phyloP scores from a whole-genome alignment of 1,140 invertebrate species.

The Calephelis virginiensis region DNA sequence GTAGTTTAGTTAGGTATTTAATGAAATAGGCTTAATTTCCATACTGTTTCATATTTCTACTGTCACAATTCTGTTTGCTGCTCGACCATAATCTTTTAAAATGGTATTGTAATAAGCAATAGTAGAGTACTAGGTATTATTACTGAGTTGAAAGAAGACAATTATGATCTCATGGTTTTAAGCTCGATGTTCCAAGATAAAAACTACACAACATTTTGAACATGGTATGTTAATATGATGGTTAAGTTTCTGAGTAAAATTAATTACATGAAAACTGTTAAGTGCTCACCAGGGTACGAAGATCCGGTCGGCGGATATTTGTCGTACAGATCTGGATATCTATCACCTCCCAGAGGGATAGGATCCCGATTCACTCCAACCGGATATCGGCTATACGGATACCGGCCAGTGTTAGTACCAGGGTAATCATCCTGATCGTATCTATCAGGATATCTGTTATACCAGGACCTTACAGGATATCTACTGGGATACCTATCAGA shows the following conservation, averaged over 20 bases:
- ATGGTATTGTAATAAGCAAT: no score
- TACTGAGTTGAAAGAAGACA: no score
- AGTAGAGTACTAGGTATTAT: no score
- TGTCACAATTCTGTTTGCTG: no score
- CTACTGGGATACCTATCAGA: constrained; percentile 29
- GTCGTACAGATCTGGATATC: constrained; percentile 71
- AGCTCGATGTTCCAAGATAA: no score
- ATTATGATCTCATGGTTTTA: no score
- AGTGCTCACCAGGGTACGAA: constrained; percentile 66
- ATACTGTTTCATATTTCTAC: no score
- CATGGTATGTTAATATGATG: neutral
- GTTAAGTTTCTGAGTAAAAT: neutral
- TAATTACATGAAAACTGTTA: constrained; percentile 8
- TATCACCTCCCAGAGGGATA: constrained; percentile 65
- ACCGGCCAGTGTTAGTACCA: constrained; percentile 61
- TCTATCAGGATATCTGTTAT: constrained; percentile 66
- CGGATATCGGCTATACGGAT: constrained; percentile 70
- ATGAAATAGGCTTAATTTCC: no score
- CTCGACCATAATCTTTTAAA: no score
- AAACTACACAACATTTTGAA: no score
- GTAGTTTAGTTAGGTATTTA: no score
- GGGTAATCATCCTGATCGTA: constrained; percentile 66
- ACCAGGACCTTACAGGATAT: constrained; percentile 60
- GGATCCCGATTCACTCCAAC: constrained; percentile 71
- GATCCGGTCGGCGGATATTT: constrained; percentile 77